Evolutionary conservation across 2,888 invertebrate genomes (phyloP).

Genomic region (Hymenopus coronatus): DNA sequence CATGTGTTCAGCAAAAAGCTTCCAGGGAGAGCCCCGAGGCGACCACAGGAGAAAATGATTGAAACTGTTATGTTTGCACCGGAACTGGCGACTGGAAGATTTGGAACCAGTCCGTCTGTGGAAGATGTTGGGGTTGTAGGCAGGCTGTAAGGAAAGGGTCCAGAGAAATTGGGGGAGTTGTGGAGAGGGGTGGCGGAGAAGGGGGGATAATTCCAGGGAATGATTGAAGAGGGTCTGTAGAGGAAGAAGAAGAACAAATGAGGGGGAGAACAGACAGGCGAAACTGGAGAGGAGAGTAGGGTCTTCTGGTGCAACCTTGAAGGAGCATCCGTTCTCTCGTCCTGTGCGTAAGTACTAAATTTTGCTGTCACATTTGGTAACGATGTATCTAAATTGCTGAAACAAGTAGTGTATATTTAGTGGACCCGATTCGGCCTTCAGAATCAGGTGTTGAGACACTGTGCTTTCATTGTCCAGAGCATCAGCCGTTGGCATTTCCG

Average conservation of each 20-base stretch:
- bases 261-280: slow-evolving; percentile 22
- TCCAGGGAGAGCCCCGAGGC: background rate
- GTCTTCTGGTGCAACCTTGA: background rate
- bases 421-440: background rate
- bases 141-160: slow-evolving; percentile 13
- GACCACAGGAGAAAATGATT: background rate
- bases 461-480: background rate
- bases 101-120: background rate
- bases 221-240: slow-evolving; percentile 30
- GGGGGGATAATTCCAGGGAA: slow-evolving; percentile 27
- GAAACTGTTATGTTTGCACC: background rate
- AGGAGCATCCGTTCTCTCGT: background rate
- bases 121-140: slow-evolving; percentile 1
- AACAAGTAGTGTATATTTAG: background rate
- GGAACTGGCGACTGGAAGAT: background rate
- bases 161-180: slow-evolving; percentile 18
- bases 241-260: slow-evolving; percentile 28
- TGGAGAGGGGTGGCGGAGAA: slow-evolving; percentile 7
- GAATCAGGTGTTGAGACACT: background rate
- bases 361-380: background rate
- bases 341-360: background rate
- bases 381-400: background rate
- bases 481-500: background rate
- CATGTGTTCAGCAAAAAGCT: background rate
- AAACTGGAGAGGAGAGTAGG: slow-evolving; percentile 1